Base-by-base conservation (phyloP, 2,888 invertebrate genomes). In the Ephialtes manifestator region DNA sequence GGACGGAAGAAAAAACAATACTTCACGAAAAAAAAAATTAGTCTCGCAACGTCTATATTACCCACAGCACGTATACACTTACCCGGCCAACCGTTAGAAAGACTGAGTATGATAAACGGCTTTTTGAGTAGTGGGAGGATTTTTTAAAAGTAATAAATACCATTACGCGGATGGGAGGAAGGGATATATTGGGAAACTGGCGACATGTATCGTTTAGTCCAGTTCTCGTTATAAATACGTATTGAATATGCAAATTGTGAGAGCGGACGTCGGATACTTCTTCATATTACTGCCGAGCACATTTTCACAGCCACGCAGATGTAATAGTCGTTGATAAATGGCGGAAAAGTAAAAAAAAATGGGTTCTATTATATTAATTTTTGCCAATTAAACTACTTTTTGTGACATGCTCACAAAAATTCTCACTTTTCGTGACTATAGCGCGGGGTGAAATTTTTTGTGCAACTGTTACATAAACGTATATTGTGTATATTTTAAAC, bases 61-160 rank as follows among this genome's bases (percentile, higher is more conserved):
- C 55, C 65, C 76, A 60, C 76, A 83, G 76, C 67, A 71, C 75
- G 83, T 80, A 75, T 82, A 81, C 78, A 85, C 74, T 85, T 83
- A 78, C 78, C 72, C 72, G 84, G 81, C 75, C 70, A 85, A 86
- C 80, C 82, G 84, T 87, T 82, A 74, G 87, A 86, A 86, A 88
- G 87, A 88, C 87, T 88, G 86, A 87, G 80, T 88, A 88, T 76
- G 82, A 80, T 87, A 83, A 86, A 85, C 53, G 55, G 43, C 35
- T 78, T 70, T 35, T 24, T 58, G 86, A 87, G 86, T 85, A 87
- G 85, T 79, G 78, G 87, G 83, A 75, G 80, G n/a, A 70, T 79
- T 82, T 77, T 72, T 70, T 74, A 28, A 72, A 24, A 65, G 75
- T 81, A 84, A 81, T 55, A 55, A 51, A 81, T 71, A 71, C 18